Conservation (phyloP, 2,888 invertebrate species). For the Epirrita christyi region DNA sequence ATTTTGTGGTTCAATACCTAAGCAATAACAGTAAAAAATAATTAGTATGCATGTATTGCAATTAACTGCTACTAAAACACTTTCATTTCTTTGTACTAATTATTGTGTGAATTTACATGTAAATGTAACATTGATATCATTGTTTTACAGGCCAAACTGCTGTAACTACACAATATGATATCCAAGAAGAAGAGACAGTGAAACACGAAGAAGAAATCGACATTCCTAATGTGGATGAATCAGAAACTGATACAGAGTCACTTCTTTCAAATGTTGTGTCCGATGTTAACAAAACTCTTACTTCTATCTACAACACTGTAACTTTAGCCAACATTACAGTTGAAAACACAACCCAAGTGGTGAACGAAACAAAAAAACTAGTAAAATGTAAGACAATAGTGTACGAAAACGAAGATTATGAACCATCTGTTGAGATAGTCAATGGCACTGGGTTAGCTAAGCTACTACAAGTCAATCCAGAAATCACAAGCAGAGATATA, state of each 20-base stretch:
- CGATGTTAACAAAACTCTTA: constrained; percentile 76
- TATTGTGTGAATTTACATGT: not conserved
- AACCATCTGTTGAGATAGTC: constrained; percentile 86
- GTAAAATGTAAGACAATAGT: constrained; percentile 73
- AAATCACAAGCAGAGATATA: constrained; percentile 86
- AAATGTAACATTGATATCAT: not conserved
- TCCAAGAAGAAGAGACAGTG: constrained; percentile 60
- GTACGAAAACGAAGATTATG: constrained; percentile 66
- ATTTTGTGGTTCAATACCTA: constrained; percentile 20
- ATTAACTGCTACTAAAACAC: not conserved
- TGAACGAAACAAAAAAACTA: constrained; percentile 74
- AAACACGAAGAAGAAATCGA: constrained; percentile 57
- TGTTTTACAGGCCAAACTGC: constrained; percentile 51
- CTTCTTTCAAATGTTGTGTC: constrained; percentile 75
- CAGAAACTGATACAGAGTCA: constrained; percentile 57
- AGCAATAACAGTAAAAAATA: constrained; percentile 1
- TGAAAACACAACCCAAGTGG: constrained; percentile 64
- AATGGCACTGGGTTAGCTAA: constrained; percentile 89
- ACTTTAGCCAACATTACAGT: constrained; percentile 71
- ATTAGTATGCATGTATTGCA: constrained; percentile 12
- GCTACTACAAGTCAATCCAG: constrained; percentile 86
- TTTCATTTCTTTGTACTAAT: not conserved
- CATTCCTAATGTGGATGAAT: constrained; percentile 74
- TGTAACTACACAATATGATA: constrained; percentile 63
- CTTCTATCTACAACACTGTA: constrained; percentile 73